Percentiles rank a stretch among this genome's conserved stretches.
phyloP scores from a whole-genome alignment of 23 tunicate genomes.

The Ciona savignyi region DNA sequence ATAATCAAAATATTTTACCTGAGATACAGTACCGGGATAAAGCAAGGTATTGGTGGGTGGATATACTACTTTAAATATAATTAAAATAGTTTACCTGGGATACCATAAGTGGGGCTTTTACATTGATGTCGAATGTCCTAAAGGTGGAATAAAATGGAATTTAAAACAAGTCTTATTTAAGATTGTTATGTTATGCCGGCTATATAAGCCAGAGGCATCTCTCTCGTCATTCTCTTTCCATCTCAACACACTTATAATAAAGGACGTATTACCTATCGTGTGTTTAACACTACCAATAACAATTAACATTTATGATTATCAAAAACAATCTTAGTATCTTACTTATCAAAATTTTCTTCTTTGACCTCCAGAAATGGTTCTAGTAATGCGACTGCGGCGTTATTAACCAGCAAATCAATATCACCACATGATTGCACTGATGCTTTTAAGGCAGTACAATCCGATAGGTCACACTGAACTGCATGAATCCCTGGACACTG shows the following conservation, averaged over 20 bases:
- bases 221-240: no score
- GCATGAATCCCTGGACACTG: conserved; percentile 57
- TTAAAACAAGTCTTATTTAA: background rate
- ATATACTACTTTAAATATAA: no score
- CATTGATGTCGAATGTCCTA: conserved; percentile 32
- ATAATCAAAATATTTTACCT: no score
- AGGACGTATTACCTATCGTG: no score
- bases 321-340: background rate
- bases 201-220: no score
- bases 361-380: conserved; percentile 54
- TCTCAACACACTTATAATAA: no score
- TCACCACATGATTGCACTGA: conserved; percentile 59
- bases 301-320: background rate
- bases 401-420: conserved; percentile 84
- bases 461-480: conserved; percentile 58
- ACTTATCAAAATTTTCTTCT: conserved; percentile 42
- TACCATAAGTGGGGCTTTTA: conserved; percentile 53
- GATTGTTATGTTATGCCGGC: no score
- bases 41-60: no score
- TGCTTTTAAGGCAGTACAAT: conserved; percentile 26
- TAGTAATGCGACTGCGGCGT: conserved; percentile 75
- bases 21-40: no score
- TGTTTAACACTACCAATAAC: background rate
- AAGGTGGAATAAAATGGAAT: background rate
- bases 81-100: conserved; percentile 47